Conservation (phyloP, 1,140 invertebrate species). For the Musca vetustissima region DNA sequence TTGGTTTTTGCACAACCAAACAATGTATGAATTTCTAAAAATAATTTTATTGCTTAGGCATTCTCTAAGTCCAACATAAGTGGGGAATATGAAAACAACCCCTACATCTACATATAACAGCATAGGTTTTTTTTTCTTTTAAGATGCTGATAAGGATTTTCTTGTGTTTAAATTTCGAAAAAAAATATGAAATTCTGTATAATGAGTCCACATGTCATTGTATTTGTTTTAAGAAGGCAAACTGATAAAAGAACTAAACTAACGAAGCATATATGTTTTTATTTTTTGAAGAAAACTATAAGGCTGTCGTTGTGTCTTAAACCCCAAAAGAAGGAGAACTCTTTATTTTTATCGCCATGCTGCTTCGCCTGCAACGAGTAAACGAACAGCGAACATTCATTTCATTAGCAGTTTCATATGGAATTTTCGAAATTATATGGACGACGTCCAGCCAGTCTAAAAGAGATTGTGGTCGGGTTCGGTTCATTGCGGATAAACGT, state of each 20-base stretch:
- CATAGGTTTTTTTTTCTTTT: too few species aligned
- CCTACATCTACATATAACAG: too few species aligned
- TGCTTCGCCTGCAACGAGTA: too few species aligned
- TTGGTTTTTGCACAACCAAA: background rate
- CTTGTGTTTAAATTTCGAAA: background rate
- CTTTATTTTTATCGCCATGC: constrained; percentile 24
- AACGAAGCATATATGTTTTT: background rate
- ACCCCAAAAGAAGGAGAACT: background rate
- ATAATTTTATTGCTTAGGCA: too few species aligned
- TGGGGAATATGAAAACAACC: too few species aligned
- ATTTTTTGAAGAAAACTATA: constrained; percentile 21
- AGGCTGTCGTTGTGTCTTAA: constrained; percentile 1
- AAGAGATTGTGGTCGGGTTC: constrained; percentile 27
- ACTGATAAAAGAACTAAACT: constrained; percentile 22
- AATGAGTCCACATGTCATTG: constrained; percentile 25
- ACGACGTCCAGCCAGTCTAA: constrained; percentile 19
- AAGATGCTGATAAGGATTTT: constrained; percentile 24
- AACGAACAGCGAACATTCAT: too few species aligned
- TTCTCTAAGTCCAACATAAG: too few species aligned
- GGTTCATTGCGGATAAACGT: constrained; percentile 12
- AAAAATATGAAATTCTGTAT: background rate
- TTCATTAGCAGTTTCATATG: background rate
- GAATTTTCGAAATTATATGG: constrained; percentile 24
- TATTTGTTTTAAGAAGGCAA: constrained; percentile 16
- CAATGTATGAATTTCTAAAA: too few species aligned